Percentiles rank a stretch among this genome's conserved stretches.
These are phyloP conservation scores for Celastrina argiolus DNA, from an alignment of 2,888 invertebrate species.

Conservation along the genomic window DNA sequence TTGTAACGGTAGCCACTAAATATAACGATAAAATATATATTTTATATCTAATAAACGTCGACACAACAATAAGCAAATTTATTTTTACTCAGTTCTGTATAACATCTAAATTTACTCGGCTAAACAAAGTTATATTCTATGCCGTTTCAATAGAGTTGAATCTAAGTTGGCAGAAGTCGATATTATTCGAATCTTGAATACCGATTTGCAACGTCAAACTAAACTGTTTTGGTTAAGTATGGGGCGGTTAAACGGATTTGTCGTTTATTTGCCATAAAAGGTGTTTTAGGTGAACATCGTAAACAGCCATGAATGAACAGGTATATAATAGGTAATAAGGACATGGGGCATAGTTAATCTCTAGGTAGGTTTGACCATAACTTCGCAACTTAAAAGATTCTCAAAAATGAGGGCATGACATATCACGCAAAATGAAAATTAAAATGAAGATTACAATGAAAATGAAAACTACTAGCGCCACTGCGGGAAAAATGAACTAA, in stretches of 20 bases:
- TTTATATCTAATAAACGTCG: conserved; percentile 12
- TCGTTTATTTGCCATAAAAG: neutral
- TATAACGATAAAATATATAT: neutral
- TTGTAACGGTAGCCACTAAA: conserved; percentile 2
- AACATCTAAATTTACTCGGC: neutral
- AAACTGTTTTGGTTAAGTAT: conserved; percentile 11
- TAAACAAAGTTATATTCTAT: neutral
- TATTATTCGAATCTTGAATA: conserved; percentile 2
- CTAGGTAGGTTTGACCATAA: no score
- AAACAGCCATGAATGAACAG: no score
- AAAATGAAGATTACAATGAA: no score
- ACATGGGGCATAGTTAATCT: no score
- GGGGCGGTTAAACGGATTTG: neutral
- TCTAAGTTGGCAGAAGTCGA: neutral
- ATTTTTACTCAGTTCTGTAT: conserved; percentile 12
- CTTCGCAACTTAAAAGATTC: no score
- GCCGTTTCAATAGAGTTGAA: neutral
- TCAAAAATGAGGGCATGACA: no score
- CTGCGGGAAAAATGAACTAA: no score
- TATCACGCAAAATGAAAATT: no score
- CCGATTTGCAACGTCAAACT: conserved; percentile 12
- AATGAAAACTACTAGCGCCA: no score
- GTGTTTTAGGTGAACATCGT: neutral
- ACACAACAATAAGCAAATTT: conserved; percentile 8
- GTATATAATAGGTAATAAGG: no score